Conservation (phyloP, 1,140 invertebrate genomes). For the Leptonema lineaticorne region DNA sequence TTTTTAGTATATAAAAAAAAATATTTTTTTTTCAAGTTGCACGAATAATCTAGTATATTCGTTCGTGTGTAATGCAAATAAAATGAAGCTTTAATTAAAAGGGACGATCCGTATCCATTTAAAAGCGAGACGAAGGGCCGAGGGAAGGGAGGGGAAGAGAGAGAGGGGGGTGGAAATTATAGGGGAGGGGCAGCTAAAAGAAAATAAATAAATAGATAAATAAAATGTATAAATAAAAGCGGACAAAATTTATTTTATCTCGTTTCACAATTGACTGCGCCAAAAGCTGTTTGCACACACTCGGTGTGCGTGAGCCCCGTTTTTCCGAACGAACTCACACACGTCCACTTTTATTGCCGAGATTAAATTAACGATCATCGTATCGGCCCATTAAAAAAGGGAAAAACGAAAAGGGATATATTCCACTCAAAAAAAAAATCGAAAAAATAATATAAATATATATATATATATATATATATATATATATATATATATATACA, state of each 20-base stretch:
- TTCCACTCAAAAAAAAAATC: too few relatives aligned
- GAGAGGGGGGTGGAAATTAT: too few relatives aligned
- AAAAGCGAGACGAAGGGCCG: too few relatives aligned
- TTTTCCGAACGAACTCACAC: conserved; percentile 9
- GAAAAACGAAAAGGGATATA: conserved; percentile 5
- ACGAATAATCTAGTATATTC: too few relatives aligned
- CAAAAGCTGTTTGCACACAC: too few relatives aligned
- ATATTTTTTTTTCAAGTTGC: too few relatives aligned
- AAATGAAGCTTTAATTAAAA: conserved; percentile 4
- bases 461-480: neutral
- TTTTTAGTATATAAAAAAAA: too few relatives aligned
- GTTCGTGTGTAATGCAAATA: neutral
- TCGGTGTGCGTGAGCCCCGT: neutral
- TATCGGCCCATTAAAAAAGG: conserved; percentile 6
- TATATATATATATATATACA: neutral
- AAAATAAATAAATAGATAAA: too few relatives aligned
- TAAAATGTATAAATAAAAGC: neutral
- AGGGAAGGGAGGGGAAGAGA: too few relatives aligned
- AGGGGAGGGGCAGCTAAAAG: too few relatives aligned
- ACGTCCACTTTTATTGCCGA: conserved; percentile 10
- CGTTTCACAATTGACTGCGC: conserved; percentile 12
- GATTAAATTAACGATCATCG: conserved; percentile 24
- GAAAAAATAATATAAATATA: neutral
- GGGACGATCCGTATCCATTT: too few relatives aligned
- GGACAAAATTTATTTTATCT: conserved; percentile 1